Conservation (phyloP, 2,797 vertebrate species). For the Xiphorhynchus erythropygius region DNA sequence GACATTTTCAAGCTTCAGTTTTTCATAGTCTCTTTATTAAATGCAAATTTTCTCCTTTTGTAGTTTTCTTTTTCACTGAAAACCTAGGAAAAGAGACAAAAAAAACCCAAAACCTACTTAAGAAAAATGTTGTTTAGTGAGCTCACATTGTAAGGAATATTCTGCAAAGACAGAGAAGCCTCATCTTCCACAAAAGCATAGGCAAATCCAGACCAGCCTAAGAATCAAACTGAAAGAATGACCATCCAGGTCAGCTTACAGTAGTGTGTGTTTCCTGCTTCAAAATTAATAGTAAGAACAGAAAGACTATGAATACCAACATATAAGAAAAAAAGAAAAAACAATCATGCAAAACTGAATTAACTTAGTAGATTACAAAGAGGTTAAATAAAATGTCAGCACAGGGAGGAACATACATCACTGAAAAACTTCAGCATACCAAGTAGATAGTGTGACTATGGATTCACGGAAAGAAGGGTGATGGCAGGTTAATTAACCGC, state of each 20-base stretch:
- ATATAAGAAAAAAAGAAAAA: not conserved
- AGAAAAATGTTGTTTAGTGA: not conserved
- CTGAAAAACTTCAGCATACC: not conserved
- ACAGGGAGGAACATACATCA: not conserved
- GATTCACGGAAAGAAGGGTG: constrained; percentile 17
- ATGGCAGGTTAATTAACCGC: constrained; percentile 60
- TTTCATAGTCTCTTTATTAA: not conserved
- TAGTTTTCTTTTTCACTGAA: not conserved
- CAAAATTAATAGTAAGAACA: not conserved
- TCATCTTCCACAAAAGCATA: not conserved
- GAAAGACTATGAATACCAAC: not conserved
- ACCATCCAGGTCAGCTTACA: not conserved
- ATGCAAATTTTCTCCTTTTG: not conserved
- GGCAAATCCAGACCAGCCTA: not conserved
- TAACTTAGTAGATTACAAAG: not conserved
- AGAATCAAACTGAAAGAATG: not conserved
- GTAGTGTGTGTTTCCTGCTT: not conserved
- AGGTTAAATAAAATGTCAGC: constrained; percentile 47
- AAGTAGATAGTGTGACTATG: not conserved
- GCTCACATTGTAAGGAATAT: not conserved
- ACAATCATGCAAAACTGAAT: not conserved
- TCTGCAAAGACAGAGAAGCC: not conserved
- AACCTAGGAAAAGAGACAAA: not conserved
- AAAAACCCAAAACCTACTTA: not conserved
- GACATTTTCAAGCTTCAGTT: not conserved